Evolutionary conservation across 2,113 vertebrate genomes (phyloP).

Genomic region (Natator depressus): DNA sequence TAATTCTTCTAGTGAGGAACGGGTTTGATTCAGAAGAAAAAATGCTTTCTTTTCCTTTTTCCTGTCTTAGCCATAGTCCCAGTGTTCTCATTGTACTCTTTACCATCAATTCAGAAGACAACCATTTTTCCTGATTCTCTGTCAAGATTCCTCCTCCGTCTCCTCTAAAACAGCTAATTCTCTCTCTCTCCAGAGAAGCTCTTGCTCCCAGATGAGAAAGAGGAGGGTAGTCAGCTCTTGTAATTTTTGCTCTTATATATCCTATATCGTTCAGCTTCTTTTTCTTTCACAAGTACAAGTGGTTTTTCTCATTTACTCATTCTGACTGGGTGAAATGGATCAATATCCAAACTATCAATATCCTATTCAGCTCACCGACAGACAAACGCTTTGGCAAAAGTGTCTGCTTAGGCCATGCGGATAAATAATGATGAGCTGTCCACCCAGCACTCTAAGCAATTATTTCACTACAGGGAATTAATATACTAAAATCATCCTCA

Average conservation of each 20-base stretch:
- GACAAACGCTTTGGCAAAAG: neutral
- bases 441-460: neutral
- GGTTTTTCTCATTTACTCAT: neutral
- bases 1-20: neutral
- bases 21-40: neutral
- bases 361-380: neutral
- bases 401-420: neutral
- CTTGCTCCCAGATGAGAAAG: neutral
- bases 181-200: neutral
- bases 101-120: neutral
- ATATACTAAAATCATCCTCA: neutral
- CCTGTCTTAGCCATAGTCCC: neutral
- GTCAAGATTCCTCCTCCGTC: neutral
- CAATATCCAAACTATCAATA: rapidly evolving
- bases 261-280: neutral
- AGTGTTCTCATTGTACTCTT: neutral
- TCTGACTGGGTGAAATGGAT: neutral
- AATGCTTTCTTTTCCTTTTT: neutral
- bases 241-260: neutral
- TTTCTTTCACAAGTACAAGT: neutral
- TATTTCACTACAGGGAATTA: neutral
- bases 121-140: neutral
- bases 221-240: neutral
- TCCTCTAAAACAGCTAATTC: neutral
- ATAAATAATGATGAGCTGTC: neutral